A percentile compares a stretch with the other conserved stretches of the same genome.
Conservation (phyloP, 2,113 vertebrate genomes). For the Gambusia holbrooki region DNA sequence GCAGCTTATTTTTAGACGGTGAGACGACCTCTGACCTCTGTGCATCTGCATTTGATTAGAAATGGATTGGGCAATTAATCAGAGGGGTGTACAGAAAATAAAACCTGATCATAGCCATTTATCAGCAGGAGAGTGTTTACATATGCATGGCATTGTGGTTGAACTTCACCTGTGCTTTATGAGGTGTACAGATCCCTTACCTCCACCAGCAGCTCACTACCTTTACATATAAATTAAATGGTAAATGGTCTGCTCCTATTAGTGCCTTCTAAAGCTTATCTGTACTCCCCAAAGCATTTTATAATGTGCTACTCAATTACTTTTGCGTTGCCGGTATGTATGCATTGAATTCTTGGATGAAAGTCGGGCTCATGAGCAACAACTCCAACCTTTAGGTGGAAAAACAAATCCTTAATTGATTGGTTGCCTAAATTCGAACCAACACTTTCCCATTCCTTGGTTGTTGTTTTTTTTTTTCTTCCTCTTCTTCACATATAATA, state of each 20-base stretch:
- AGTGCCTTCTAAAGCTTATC: not conserved
- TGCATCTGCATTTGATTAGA: slow-evolving; percentile 64
- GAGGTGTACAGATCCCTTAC: not conserved
- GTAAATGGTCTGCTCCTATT: not conserved
- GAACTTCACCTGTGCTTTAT: slow-evolving; percentile 4
- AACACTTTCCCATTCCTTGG: not conserved
- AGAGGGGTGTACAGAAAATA: slow-evolving; percentile 31
- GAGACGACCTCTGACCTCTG: slow-evolving; percentile 70
- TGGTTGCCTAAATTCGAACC: not conserved
- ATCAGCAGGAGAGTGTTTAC: slow-evolving; percentile 22
- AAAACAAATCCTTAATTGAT: not conserved
- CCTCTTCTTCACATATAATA: slow-evolving; percentile 17
- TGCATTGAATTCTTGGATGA: not conserved
- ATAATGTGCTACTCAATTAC: not conserved
- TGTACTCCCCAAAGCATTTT: not conserved
- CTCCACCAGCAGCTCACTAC: not conserved
- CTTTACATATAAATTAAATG: slow-evolving; percentile 6
- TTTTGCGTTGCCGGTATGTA: not conserved
- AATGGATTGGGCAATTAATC: slow-evolving; percentile 54
- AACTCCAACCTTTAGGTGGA: not conserved
- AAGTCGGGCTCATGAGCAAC: not conserved
- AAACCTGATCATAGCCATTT: slow-evolving; percentile 31
- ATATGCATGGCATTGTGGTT: slow-evolving; percentile 10
- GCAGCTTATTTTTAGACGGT: slow-evolving; percentile 58
- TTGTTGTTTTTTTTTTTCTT: not conserved